These are phyloP conservation scores for Alethe diademata DNA, from an alignment of 2,113 vertebrate genomes.

Conservation along the genomic window DNA sequence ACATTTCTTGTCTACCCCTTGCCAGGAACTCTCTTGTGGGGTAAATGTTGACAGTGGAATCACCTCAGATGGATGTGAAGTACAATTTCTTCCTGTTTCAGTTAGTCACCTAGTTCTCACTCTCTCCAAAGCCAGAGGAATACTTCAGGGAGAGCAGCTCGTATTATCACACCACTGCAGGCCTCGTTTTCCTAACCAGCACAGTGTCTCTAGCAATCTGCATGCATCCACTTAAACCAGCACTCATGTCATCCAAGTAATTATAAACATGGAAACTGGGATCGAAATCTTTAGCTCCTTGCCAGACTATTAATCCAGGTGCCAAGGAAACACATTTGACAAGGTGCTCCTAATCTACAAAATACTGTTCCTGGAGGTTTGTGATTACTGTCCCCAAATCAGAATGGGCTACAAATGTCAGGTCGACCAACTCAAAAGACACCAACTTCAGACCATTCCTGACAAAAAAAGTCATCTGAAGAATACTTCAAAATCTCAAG, in stretches of 20 bases:
- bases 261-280: background rate
- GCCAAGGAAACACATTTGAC: background rate
- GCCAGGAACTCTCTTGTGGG: background rate
- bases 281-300: background rate
- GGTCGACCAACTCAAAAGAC: background rate
- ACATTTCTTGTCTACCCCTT: background rate
- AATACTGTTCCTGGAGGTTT: background rate
- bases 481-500: background rate
- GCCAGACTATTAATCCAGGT: background rate
- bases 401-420: background rate
- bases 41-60: background rate
- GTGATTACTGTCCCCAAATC: background rate
- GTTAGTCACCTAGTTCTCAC: background rate
- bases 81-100: background rate
- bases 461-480: background rate
- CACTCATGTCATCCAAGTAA: background rate
- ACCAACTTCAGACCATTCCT: background rate
- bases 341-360: background rate
- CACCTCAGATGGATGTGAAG: background rate
- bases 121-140: background rate
- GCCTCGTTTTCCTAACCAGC: background rate
- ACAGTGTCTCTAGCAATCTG: background rate
- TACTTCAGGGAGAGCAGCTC: fast-evolving
- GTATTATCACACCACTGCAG: fast-evolving
- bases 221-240: background rate